Conservation (phyloP, 64 coral and sea anemone genomes). For the Hydrozoanthus tunicans region DNA sequence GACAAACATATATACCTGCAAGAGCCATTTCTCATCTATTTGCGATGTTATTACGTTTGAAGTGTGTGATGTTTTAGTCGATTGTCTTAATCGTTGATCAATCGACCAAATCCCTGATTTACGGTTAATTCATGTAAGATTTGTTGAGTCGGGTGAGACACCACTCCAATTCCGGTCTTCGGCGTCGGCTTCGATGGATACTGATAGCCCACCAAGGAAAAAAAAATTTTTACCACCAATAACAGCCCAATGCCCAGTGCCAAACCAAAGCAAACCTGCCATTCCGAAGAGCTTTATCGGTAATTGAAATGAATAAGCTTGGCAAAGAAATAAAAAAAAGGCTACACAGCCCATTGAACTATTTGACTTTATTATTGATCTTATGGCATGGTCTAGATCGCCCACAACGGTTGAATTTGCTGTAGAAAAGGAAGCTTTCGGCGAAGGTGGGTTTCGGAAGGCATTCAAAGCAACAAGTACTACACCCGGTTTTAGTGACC, state of each 20-base stretch:
- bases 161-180: not conserved
- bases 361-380: not conserved
- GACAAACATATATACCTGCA: not conserved
- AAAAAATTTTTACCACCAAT: not conserved
- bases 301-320: slow-evolving; percentile 1
- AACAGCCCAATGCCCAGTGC: slow-evolving; percentile 5
- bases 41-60: not conserved
- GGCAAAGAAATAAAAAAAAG: not conserved
- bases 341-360: not conserved
- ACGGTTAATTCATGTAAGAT: not conserved
- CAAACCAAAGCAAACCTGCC: not conserved
- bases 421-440: no score
- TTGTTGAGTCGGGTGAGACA: not conserved
- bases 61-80: not conserved
- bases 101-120: not conserved
- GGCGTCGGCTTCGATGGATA: slow-evolving; percentile 7
- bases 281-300: not conserved
- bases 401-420: not conserved
- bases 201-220: not conserved
- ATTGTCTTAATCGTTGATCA: not conserved
- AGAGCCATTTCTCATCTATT: not conserved
- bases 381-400: slow-evolving; percentile 5
- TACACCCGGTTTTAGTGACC: slow-evolving; percentile 34
- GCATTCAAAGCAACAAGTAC: slow-evolving; percentile 63
- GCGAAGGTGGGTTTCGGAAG: slow-evolving; percentile 43